Evolutionary conservation across 2,113 vertebrate species (phyloP), one percentile per base, ranked within the genome.

Genomic region (Actenoides lindsayi): DNA sequence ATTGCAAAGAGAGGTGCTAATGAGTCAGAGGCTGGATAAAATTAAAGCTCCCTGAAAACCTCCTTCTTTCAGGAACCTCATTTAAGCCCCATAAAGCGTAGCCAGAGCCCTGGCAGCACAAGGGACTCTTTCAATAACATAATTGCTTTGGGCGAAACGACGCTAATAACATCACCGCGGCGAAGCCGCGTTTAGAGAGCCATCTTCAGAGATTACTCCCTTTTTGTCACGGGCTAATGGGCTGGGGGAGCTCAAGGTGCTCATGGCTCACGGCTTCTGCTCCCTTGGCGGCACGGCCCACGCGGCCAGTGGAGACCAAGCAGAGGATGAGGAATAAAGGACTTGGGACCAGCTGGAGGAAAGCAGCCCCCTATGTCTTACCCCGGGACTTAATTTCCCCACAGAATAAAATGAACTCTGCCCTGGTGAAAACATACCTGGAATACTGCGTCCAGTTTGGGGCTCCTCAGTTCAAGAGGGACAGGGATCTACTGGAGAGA

Each of bases 81-180:
- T 75, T 93, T 89, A 90, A 97, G 92, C 54, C 91, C 65, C 30
- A 39, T 77, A 46, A 88, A 59, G 10, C 75, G 87, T 81, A 85
- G 25, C 31, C 79, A 56, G 76, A 50, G 60, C 41, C 44, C n/a
- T 41, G 48, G 78, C 57, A 96, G 57, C 82, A 27, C 69, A 92
- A 91, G 60, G 80, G 94, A 87, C 71, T 76, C 94, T 53, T 91
- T 57, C 51, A 25, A 50, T 56, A 63, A 76, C 90, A 63, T 93
- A 90, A 33, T 62, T 57, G 71, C 80, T 88, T 51, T 63, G 57
- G 50, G 74, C 79, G 78, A 75, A 54, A 50, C 44, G 7, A 24
- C 1, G 3, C n/a, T 48, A 93, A 91, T 83, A 91, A 62, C 37
- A 39, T 86, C 54, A 67, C 46, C 80, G 39, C 9, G 16, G 54